Evolutionary conservation across 2,888 invertebrate genomes (phyloP), one percentile per base, ranked within the genome.

Genomic region (Chironomus riparius): DNA sequence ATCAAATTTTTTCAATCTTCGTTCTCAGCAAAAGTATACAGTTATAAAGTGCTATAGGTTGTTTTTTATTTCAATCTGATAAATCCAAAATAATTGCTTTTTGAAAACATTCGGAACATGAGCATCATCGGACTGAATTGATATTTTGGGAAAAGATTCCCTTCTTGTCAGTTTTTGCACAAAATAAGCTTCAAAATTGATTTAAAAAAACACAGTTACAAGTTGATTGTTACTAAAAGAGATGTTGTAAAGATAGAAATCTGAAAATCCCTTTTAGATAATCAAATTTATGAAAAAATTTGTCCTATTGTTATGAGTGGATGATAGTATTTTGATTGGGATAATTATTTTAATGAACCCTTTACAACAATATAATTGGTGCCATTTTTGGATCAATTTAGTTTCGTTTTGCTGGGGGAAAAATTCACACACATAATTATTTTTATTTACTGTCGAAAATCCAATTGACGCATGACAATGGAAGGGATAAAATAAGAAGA

Each of bases 21-120:
- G 18, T 56, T 15, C 56, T 56, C 38, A 38, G 38, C 38, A 38
- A 38, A 38, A 1, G 38, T 38, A 38, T 38, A 38, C 10, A 38
- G 48, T 70, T 47, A n/a, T 48, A 10, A 47, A 73, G 72, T 73
- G 62, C 62, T 62, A 28, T 22, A 38, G 24, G 50, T 70, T 62
- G 2, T 21, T 68, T 50, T 50, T 28, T 28, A 28, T 18, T 50
- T 22, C 72, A 12, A 70, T n/a, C 68, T 68, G 24, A 62, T 72
- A 74, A 74, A 74, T 74, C 74, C 74, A 62, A 68, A 74, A 68
- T 74, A 74, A 74, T 74, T 74, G 74, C 74, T 68, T 74, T 71
- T 56, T 56, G 18, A 18, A 56, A 56, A 56, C 1, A 56, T 38
- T 48, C 28, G 22, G 24, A 72, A 72, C 48, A 47, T 47, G 73